Base-by-base conservation (phyloP, 2,113 vertebrate genomes). In the Bungarus multicinctus region DNA sequence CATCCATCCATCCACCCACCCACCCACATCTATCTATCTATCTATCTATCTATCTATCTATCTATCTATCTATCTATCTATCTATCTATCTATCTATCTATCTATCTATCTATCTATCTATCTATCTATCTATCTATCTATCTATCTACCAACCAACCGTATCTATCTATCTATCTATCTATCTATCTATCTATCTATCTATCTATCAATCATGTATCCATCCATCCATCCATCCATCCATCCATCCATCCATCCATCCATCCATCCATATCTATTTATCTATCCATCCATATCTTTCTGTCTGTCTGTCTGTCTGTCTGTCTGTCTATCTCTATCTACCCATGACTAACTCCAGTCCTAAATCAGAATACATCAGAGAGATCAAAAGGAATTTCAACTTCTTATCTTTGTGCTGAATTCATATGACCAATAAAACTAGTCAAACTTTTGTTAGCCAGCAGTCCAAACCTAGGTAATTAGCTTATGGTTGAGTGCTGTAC, bases 1-100 rank as follows among this genome's bases (percentile, higher is more conserved):
- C 0, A 2, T 57, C 55, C 0, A 6, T 58, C 54, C 0, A 52
- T 16, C 14, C 0, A 6, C 23, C 22, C 0, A 2, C 20, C 55
- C 0, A 6, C 25, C 54, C 1, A 3, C 3, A 52, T 52, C 50
- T 52, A 52, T 52, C 2, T 53, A 54, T 16, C 53, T 3, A 54
- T 54, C 53, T 54, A 4, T 18, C 22, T 25, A 0, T 7, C 55
- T 57, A 0, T 23, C 57, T 23, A 2, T 3, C 6, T 8, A 0
- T 7, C 55, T 1, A 1, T 58, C 57, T 30, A 12, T 4, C 27
- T n/a, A n/a, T 64, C 11, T 30, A 11, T 74, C n/a, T 20, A 16
- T 53, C 52, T 53, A 14, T 53, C 52, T 43, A 43, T 43, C 3
- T 43, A 43, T 43, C 43, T 43, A 43, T 43, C 43, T 3, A 43